Evolutionary conservation across 2,797 vertebrate genomes (phyloP), one percentile per base, ranked within the genome.

Genomic region (Enteromius anoplus): DNA sequence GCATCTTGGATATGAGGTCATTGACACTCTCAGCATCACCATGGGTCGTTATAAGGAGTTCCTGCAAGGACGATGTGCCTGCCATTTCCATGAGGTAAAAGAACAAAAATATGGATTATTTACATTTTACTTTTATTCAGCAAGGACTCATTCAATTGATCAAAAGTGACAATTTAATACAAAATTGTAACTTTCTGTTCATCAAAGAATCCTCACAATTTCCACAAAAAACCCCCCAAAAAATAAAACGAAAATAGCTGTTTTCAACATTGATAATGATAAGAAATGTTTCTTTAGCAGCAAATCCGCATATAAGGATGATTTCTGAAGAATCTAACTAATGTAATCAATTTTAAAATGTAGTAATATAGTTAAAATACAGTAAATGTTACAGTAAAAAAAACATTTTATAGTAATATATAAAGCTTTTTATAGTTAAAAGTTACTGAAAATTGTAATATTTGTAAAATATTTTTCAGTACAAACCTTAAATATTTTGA

Each of bases 11-110:
- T 98, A 96, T 78, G 96, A 98, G 93, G 97, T 93, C 58, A 95
- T 98, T 11, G 97, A 99, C 93, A 99, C 98, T 0, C 96, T 99
- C 86, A 89, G 93, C 84, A 93, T 99, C 90, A 99, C 98, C 0
- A 96, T 98, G 96, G 98, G 97, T 6, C 95, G 98, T 11, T 94
- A 97, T 90, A 98, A 97, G 83, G 98, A 99, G 91, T 99, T 99
- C 88, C 93, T 99, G 78, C 96, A 96, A 89, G 98, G 98, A 3
- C 95, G 92, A 3, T 99, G 98, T 0, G 96, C 96, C 70, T 99
- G 98, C 80, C 97, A 99, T 93, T 99, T 97, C 70, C 98, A 99
- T 58, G 95, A 99, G 97, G 98, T 99, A 94, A 91, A 73, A 17
- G 9, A 40, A 23, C 21, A 37, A 75, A 37, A 14, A 58, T 42